A percentile compares a stretch with the other conserved stretches of the same genome.
phyloP scores from a whole-genome alignment of 2,113 vertebrate genomes.

The Hippotragus niger region DNA sequence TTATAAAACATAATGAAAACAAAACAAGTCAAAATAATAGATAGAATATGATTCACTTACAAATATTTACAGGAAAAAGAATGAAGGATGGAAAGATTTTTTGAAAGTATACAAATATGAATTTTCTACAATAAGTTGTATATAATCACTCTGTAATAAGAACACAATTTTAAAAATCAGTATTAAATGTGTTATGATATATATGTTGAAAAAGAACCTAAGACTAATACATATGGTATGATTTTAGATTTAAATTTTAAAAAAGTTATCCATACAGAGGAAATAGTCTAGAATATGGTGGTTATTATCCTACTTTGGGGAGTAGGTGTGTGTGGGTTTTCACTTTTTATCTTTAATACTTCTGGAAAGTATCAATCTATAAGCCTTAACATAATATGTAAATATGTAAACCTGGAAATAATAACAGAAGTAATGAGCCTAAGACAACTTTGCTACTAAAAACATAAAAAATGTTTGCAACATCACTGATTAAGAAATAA shows the following conservation, averaged over 20 bases:
- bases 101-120: background rate
- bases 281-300: background rate
- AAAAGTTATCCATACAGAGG: background rate
- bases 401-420: background rate
- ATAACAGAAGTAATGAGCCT: background rate
- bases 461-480: background rate
- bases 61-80: constrained; percentile 11
- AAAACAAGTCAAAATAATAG: constrained; percentile 30
- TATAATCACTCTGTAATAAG: background rate
- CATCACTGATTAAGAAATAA: background rate
- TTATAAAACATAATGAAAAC: background rate
- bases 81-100: background rate
- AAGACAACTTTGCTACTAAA: background rate
- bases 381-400: background rate
- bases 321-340: background rate
- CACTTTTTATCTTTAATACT: constrained; percentile 7
- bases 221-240: background rate
- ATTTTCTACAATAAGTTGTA: background rate
- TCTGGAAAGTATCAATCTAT: background rate
- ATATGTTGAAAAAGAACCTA: background rate
- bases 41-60: background rate
- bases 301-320: background rate
- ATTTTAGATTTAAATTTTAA: background rate
- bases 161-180: background rate
- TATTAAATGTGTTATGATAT: background rate